Base-by-base conservation (phyloP, 2,888 invertebrate species). In the Drosophila gaucha region DNA sequence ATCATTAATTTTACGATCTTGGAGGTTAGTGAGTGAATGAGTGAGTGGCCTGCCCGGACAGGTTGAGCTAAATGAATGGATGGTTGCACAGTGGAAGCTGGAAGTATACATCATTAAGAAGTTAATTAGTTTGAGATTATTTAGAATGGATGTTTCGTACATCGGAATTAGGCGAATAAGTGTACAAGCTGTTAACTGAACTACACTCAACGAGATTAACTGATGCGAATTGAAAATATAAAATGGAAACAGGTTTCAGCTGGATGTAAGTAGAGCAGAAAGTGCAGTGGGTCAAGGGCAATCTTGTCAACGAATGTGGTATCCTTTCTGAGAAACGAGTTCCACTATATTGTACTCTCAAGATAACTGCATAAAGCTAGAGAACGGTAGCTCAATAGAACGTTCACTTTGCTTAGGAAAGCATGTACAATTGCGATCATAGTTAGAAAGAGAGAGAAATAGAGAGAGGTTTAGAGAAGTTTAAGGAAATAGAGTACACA, bases 1-100 rank as follows among this genome's bases (percentile, higher is more conserved):
- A 86, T 80, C 80, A 80, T 80, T 80, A 80, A 80, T 80, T 86
- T 80, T 63, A 86, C 55, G 66, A 76, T 74, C 69, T 85, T 83
- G 87, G 87, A 86, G 82, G 82, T 80, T 86, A 82, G 72, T 72
- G 75, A 82, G 68, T 78, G 78, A 78, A 66, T 56, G 67, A 66
- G 50, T 59, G 74, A 67, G 67, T 50, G 72, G 59, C 58, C 44
- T 26, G 75, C 43, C 74, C 72, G 54, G 58, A 71, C 74, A 74
- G 70, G 72, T 76, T 74, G 49, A 46, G 55, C 35, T 14, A 47
- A 50, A 39, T 55, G 51, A 51, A 64, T 51, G 52, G 24, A 18
- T n/a, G 52, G 14, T 5, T 31, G 41, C 24, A 35, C 36, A n/a
- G 36, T 51, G 51, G 63, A 56, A 68, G 64, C 64, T 66, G 59